A percentile compares a stretch with the other conserved stretches of the same genome.
These are phyloP conservation scores for Tetragnatha versicolor DNA, from an alignment of 1,140 invertebrate species.

Conservation along the genomic window DNA sequence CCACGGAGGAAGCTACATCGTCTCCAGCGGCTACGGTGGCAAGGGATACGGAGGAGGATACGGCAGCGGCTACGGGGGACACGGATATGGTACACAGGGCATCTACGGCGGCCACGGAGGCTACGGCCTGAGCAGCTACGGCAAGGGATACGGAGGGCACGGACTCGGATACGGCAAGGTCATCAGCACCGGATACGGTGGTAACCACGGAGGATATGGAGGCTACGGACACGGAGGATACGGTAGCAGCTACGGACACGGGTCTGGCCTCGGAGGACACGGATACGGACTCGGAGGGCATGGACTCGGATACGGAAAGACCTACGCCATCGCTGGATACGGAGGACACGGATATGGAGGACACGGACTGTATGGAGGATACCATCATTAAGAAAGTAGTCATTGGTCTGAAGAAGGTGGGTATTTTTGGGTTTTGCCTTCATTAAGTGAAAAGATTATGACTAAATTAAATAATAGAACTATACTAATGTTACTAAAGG, in stretches of 20 bases:
- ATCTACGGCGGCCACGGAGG: background rate
- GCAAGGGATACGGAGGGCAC: background rate
- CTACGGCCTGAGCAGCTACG: background rate
- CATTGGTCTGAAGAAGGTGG: too few relatives aligned
- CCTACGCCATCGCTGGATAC: too few relatives aligned
- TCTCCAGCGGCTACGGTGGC: background rate
- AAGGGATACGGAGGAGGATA: background rate
- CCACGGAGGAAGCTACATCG: background rate
- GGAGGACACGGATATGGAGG: background rate
- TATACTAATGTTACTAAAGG: too few relatives aligned
- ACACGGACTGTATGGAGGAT: too few relatives aligned
- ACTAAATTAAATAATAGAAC: too few relatives aligned
- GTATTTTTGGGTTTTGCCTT: too few relatives aligned
- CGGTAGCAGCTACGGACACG: background rate
- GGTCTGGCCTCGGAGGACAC: background rate
- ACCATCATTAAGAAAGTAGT: too few relatives aligned
- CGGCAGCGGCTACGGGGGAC: background rate
- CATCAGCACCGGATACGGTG: background rate
- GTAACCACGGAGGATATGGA: background rate
- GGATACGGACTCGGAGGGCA: background rate
- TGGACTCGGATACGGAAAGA: too few relatives aligned
- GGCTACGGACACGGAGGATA: slow-evolving; percentile 1
- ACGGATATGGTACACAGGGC: background rate
- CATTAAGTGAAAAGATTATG: too few relatives aligned
- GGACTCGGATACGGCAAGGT: too few relatives aligned